Percentiles rank a stretch among this genome's conserved stretches.
Evolutionary conservation across 2,888 invertebrate genomes (phyloP).

Genomic region (Ophioninae sp.): DNA sequence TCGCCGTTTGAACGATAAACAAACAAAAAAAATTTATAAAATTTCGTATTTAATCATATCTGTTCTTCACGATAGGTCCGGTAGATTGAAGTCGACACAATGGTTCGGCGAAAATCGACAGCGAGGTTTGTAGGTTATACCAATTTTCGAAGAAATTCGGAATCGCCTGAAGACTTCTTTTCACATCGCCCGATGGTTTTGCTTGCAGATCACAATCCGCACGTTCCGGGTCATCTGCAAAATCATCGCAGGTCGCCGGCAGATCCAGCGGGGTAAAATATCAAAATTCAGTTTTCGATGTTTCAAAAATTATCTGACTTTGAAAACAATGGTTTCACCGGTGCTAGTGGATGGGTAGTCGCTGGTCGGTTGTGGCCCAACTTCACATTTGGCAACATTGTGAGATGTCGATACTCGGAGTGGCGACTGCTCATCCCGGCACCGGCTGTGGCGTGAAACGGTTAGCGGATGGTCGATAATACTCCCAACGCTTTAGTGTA

Average conservation of each 20-base stretch:
- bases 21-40: not conserved
- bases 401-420: too few relatives aligned
- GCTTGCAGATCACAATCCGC: slow-evolving; percentile 33
- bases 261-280: slow-evolving; percentile 26
- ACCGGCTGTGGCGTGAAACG: too few relatives aligned
- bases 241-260: slow-evolving; percentile 14
- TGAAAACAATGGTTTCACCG: not conserved
- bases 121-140: slow-evolving; percentile 67
- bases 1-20: not conserved
- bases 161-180: not conserved
- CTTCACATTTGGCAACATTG: too few relatives aligned
- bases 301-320: not conserved
- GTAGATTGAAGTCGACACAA: slow-evolving; percentile 45
- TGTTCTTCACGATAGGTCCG: not conserved
- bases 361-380: too few relatives aligned
- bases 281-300: not conserved
- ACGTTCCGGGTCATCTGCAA: slow-evolving; percentile 29
- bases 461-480: too few relatives aligned
- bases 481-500: not conserved
- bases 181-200: not conserved
- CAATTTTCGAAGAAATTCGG: not conserved
- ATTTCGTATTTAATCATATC: not conserved
- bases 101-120: slow-evolving; percentile 70
- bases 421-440: too few relatives aligned
- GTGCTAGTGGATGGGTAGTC: too few relatives aligned